Evolutionary conservation across 1,140 invertebrate species (phyloP).

Genomic region (Musca vetustissima): DNA sequence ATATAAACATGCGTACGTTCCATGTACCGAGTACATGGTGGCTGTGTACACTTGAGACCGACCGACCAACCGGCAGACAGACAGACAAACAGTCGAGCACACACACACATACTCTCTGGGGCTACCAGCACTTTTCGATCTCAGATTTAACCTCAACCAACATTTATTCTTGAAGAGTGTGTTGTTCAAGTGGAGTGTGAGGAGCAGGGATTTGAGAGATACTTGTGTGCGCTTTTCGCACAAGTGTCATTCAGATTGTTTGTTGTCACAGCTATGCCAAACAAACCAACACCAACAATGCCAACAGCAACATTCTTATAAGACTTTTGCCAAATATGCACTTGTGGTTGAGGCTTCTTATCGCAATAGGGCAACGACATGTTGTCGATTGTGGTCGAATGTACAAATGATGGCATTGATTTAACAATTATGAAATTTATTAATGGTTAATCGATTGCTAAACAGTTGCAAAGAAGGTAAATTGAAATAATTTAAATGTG

Average conservation of each 20-base stretch:
- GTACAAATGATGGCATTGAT: too few relatives aligned
- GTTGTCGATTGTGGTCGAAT: too few relatives aligned
- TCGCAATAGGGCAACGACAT: background rate
- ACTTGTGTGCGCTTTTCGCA: background rate
- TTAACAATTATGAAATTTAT: too few relatives aligned
- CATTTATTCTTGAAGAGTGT: background rate
- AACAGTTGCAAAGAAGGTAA: too few relatives aligned
- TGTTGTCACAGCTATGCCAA: background rate
- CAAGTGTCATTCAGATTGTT: constrained; percentile 13
- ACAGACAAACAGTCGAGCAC: too few relatives aligned
- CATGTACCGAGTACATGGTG: too few relatives aligned
- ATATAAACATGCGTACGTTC: too few relatives aligned
- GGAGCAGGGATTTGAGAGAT: background rate
- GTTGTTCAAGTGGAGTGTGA: background rate
- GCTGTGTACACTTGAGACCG: background rate
- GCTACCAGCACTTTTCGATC: background rate
- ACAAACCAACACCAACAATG: background rate
- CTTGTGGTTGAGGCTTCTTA: background rate
- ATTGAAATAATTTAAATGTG: too few relatives aligned
- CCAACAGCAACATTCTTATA: too few relatives aligned
- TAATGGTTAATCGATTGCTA: too few relatives aligned
- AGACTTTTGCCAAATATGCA: constrained; percentile 6
- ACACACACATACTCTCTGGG: too few relatives aligned
- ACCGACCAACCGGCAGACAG: background rate
- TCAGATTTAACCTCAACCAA: background rate